These are phyloP conservation scores for Catocala fraxini DNA, from an alignment of 2,888 invertebrate genomes.

Conservation along the genomic window DNA sequence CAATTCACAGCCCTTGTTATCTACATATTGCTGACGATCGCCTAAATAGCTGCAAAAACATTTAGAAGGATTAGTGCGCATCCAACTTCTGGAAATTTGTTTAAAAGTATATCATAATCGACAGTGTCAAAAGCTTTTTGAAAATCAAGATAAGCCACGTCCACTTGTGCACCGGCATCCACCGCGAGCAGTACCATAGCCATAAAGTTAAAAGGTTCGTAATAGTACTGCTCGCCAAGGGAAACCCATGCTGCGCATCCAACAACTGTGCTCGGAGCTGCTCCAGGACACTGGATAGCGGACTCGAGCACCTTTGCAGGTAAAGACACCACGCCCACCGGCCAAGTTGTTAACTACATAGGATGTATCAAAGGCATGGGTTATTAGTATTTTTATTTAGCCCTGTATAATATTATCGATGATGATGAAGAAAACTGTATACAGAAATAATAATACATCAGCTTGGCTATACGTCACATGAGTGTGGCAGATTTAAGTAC, in stretches of 20 bases:
- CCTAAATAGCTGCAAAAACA: neutral
- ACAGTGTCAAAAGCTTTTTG: constrained; percentile 26
- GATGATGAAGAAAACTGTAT: too few relatives aligned
- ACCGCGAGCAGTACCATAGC: neutral
- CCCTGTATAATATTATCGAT: too few relatives aligned
- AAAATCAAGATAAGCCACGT: constrained; percentile 20
- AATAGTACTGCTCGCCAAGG: constrained; percentile 20
- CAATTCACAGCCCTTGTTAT: neutral
- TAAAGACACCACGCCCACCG: constrained; percentile 24
- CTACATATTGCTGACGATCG: neutral
- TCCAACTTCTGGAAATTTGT: neutral
- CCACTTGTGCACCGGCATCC: constrained; percentile 5
- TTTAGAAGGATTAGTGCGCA: neutral
- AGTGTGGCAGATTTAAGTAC: too few relatives aligned
- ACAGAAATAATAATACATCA: too few relatives aligned
- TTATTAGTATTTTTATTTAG: too few relatives aligned
- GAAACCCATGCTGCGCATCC: constrained; percentile 13
- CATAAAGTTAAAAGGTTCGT: constrained; percentile 17
- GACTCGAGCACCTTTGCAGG: constrained; percentile 16
- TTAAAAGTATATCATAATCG: neutral
- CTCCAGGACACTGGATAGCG: neutral
- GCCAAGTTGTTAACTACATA: neutral
- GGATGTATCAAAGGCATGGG: too few relatives aligned
- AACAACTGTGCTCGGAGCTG: constrained; percentile 1
- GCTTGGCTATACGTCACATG: too few relatives aligned